Conservation (phyloP, 2,113 vertebrate species). For the Gymnobelideus leadbeateri region DNA sequence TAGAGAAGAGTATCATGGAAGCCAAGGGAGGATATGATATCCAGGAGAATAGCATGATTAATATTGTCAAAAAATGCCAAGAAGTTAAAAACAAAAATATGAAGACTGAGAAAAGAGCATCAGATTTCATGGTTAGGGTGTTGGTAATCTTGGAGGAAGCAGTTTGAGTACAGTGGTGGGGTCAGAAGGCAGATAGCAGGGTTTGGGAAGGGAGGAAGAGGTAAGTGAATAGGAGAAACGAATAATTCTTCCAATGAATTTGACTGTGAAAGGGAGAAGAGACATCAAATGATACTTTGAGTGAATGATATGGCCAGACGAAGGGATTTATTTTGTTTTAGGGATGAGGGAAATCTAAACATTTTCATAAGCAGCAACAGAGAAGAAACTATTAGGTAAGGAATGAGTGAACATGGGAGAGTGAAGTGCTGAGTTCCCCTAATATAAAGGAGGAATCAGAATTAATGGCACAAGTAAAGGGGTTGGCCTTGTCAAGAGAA, state of each 20-base stretch:
- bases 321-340: background rate
- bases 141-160: background rate
- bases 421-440: background rate
- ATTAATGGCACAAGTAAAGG: background rate
- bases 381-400: background rate
- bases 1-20: background rate
- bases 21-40: background rate
- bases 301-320: background rate
- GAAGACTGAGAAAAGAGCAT: background rate
- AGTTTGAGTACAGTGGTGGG: background rate
- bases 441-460: background rate
- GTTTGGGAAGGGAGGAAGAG: background rate
- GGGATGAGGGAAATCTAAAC: background rate
- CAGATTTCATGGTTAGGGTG: background rate
- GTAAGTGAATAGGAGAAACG: background rate
- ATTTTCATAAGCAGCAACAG: background rate
- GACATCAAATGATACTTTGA: background rate
- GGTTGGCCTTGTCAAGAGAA: background rate
- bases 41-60: background rate
- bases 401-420: background rate
- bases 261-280: background rate
- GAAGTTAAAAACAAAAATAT: background rate
- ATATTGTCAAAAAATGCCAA: background rate
- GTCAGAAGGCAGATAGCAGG: background rate
- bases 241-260: background rate